These are phyloP conservation scores for Mythimna loreyi DNA, from an alignment of 2,888 invertebrate genomes.

Conservation along the genomic window DNA sequence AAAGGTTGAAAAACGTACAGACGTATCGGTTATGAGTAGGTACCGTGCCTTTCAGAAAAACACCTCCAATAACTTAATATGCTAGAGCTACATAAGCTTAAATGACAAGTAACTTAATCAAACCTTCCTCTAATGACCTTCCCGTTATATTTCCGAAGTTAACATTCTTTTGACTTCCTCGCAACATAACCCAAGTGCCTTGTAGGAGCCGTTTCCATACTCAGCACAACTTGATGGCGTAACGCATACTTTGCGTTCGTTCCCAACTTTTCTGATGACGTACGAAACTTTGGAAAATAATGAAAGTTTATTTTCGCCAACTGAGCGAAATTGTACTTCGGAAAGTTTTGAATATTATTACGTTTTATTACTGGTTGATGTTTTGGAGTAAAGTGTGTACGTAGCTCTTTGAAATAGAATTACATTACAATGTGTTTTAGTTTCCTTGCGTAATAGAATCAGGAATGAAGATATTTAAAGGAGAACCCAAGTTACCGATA, in stretches of 20 bases:
- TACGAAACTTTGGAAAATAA: constrained; percentile 53
- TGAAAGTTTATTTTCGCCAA: constrained; percentile 55
- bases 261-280: constrained; percentile 48
- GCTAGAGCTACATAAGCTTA: neutral
- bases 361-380: constrained; percentile 45
- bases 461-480: too few relatives aligned
- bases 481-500: too few relatives aligned
- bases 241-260: constrained; percentile 41
- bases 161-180: constrained; percentile 9
- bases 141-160: neutral
- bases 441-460: too few relatives aligned
- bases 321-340: constrained; percentile 37
- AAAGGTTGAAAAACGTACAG: too few relatives aligned
- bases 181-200: constrained; percentile 25
- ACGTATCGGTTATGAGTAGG: too few relatives aligned
- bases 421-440: constrained; percentile 11
- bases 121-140: constrained; percentile 15
- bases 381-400: neutral
- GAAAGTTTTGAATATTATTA: constrained; percentile 52
- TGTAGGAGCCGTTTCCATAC: constrained; percentile 28
- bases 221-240: constrained; percentile 31
- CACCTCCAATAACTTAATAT: too few relatives aligned
- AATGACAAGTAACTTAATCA: constrained; percentile 8
- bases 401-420: constrained; percentile 7
- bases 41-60: too few relatives aligned